Evolutionary conservation across 2,797 vertebrate species (phyloP).

Genomic region (Sphenodon punctatus): DNA sequence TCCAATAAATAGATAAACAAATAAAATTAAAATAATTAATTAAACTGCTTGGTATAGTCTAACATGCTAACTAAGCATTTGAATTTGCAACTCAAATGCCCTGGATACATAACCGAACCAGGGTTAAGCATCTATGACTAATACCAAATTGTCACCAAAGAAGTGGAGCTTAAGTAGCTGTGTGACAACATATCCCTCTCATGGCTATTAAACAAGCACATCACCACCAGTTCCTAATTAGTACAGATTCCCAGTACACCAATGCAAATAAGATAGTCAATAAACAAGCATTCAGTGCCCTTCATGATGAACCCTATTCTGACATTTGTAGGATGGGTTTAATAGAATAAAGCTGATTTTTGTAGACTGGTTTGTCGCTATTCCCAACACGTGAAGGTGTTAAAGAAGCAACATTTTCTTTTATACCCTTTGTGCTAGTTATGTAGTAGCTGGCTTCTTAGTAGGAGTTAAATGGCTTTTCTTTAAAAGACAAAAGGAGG

Average conservation of each 20-base stretch:
- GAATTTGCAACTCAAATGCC: slow-evolving; percentile 62
- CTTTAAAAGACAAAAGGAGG: neutral
- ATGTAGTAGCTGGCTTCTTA: neutral
- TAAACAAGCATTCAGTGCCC: slow-evolving; percentile 60
- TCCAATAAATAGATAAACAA: no score
- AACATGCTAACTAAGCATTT: rapidly evolving
- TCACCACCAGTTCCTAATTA: slow-evolving; percentile 59
- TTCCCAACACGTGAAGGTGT: slow-evolving; percentile 4
- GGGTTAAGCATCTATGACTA: slow-evolving; percentile 58
- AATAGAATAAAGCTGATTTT: slow-evolving; percentile 4
- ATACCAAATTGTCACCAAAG: slow-evolving; percentile 60
- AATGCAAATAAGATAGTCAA: slow-evolving; percentile 33
- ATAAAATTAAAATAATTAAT: no score
- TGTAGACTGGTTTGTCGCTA: neutral
- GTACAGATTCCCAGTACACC: slow-evolving; percentile 33
- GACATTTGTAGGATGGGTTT: slow-evolving; percentile 26
- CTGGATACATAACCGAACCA: slow-evolving; percentile 41
- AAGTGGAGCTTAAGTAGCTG: slow-evolving; percentile 59
- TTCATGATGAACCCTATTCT: slow-evolving; percentile 44
- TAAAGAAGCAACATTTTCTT: neutral
- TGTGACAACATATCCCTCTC: slow-evolving; percentile 66
- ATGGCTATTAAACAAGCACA: slow-evolving; percentile 59
- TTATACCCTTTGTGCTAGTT: neutral
- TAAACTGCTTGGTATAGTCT: neutral
- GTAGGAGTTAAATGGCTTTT: neutral